Conservation (phyloP, 1,140 invertebrate genomes). For the Liolophura sinensis region DNA sequence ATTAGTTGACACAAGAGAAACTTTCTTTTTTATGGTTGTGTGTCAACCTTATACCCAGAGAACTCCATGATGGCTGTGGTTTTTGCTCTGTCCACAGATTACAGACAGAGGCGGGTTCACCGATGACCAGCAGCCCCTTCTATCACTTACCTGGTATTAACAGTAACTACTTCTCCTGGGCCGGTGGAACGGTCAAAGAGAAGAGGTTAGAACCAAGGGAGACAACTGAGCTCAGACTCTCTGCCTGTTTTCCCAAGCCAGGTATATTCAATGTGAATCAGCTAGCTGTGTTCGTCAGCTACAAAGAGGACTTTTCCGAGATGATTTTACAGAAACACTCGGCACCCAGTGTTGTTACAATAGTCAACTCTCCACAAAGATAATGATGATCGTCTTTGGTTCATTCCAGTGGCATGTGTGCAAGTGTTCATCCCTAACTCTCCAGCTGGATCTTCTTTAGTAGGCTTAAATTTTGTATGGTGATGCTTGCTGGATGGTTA, state of each 20-base stretch:
- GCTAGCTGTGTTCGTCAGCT: slow-evolving; percentile 47
- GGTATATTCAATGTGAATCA: slow-evolving; percentile 54
- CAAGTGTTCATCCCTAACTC: too few relatives aligned
- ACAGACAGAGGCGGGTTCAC: neutral
- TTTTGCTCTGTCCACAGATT: neutral
- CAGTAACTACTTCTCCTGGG: slow-evolving; percentile 37
- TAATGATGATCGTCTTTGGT: too few relatives aligned
- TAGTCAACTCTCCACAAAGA: slow-evolving; percentile 19
- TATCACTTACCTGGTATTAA: neutral
- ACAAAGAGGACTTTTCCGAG: slow-evolving; percentile 35
- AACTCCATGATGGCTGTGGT: neutral
- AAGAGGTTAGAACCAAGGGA: slow-evolving; percentile 33
- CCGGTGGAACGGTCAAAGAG: slow-evolving; percentile 40
- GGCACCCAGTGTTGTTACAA: slow-evolving; percentile 44
- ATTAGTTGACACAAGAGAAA: too few relatives aligned
- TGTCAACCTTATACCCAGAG: too few relatives aligned
- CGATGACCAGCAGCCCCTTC: neutral
- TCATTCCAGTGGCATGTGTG: too few relatives aligned
- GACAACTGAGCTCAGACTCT: slow-evolving; percentile 29
- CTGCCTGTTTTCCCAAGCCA: slow-evolving; percentile 43
- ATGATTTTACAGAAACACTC: slow-evolving; percentile 50
- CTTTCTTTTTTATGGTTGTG: too few relatives aligned
- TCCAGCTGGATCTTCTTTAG: too few relatives aligned
- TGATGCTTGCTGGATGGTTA: too few relatives aligned
- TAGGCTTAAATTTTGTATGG: too few relatives aligned